phyloP scores from a whole-genome alignment of 2,797 vertebrate species.

The Manis javanica region DNA sequence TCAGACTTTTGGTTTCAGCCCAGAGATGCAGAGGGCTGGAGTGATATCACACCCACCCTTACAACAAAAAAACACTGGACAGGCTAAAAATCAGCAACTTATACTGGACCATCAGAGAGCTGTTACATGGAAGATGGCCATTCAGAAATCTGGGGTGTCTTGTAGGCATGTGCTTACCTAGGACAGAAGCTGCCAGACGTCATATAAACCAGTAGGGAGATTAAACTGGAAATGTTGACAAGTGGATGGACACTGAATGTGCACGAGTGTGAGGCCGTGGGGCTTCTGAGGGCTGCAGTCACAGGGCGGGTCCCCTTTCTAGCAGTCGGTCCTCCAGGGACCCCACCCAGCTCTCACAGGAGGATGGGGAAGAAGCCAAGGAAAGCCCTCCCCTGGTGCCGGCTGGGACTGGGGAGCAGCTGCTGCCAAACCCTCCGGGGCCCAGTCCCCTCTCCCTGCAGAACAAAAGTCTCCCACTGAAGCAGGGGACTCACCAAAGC shows the following conservation, averaged over 20 bases:
- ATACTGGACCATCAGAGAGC: neutral
- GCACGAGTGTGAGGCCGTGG: neutral
- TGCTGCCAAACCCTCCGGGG: neutral
- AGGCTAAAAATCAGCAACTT: neutral
- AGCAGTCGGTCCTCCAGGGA: neutral
- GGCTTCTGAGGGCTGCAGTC: neutral
- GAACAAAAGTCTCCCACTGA: neutral
- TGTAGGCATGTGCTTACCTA: neutral
- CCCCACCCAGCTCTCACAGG: neutral
- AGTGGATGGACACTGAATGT: neutral
- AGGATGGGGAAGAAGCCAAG: neutral
- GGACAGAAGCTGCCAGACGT: neutral
- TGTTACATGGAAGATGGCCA: neutral
- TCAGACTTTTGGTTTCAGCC: neutral
- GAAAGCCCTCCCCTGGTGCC: neutral
- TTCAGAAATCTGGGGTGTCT: neutral
- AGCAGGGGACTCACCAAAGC: neutral
- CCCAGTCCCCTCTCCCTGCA: neutral
- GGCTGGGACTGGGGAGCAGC: neutral
- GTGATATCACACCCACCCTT: neutral
- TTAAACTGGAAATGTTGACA: neutral
- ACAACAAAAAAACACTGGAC: neutral
- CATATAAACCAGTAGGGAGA: neutral
- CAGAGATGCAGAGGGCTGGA: neutral
- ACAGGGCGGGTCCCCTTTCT: neutral